A percentile compares a stretch with the other conserved stretches of the same genome.
Evolutionary conservation across 2,888 invertebrate genomes (phyloP).

Genomic region (Stenodema calcarata): DNA sequence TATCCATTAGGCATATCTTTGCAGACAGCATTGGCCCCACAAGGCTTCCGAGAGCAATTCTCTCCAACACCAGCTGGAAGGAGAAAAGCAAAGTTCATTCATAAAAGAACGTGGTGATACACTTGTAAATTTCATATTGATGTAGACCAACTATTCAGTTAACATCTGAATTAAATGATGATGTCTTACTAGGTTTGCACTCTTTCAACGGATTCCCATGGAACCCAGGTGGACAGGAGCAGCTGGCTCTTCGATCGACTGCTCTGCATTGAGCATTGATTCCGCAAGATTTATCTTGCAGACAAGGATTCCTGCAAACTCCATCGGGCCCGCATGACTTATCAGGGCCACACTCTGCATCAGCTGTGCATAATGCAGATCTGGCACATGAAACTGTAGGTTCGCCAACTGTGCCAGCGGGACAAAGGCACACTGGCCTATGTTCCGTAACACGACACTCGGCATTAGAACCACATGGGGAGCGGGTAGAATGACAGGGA

Average conservation of each 20-base stretch:
- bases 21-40: conserved; percentile 84
- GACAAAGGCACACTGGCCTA: conserved; percentile 84
- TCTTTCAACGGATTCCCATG: conserved; percentile 74
- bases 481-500: conserved; percentile 70
- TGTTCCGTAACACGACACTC: conserved; percentile 81
- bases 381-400: conserved; percentile 76
- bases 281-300: conserved; percentile 78
- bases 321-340: conserved; percentile 72
- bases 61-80: conserved; percentile 65
- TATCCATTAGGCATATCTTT: conserved; percentile 76
- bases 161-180: too few relatives aligned
- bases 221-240: conserved; percentile 77
- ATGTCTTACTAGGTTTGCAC: conserved; percentile 62
- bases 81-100: too few relatives aligned
- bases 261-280: conserved; percentile 85
- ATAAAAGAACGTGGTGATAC: too few relatives aligned
- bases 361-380: conserved; percentile 61
- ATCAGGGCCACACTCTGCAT: conserved; percentile 38
- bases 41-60: conserved; percentile 81
- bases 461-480: conserved; percentile 81
- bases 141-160: too few relatives aligned
- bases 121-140: too few relatives aligned
- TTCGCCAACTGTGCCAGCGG: conserved; percentile 80
- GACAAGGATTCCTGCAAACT: conserved; percentile 84
- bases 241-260: conserved; percentile 76